Evolutionary conservation across 2,888 invertebrate species (phyloP).

Genomic region (Boloria euphrosyne): DNA sequence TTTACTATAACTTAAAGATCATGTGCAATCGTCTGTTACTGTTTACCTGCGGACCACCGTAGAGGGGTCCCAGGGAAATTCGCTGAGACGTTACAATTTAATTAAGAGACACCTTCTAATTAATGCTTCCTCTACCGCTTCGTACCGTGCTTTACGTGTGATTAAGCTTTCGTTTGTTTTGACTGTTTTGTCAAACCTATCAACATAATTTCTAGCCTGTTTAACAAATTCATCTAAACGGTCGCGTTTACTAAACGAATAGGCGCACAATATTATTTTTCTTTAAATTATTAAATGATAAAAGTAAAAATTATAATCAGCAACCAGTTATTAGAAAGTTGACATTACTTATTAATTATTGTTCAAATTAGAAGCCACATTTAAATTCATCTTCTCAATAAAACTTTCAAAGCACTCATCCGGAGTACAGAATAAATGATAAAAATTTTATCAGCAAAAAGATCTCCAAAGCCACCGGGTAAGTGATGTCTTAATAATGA

Average conservation of each 20-base stretch:
- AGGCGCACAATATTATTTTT: too few species aligned
- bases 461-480: conserved; percentile 77
- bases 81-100: conserved; percentile 80
- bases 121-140: conserved; percentile 57
- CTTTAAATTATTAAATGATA: too few species aligned
- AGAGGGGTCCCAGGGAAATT: conserved; percentile 58
- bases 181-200: conserved; percentile 26
- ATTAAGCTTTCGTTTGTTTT: conserved; percentile 54
- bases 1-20: conserved; percentile 49
- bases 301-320: too few species aligned
- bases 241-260: neutral
- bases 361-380: conserved; percentile 21
- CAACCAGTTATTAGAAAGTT: too few species aligned
- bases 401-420: conserved; percentile 54
- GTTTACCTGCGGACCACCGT: conserved; percentile 66
- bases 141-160: conserved; percentile 50
- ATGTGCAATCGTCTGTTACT: conserved; percentile 47
- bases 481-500: conserved; percentile 82
- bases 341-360: conserved; percentile 6
- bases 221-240: conserved; percentile 24
- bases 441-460: conserved; percentile 64
- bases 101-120: conserved; percentile 67
- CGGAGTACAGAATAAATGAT: conserved; percentile 64
- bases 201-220: conserved; percentile 25
- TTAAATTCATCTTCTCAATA: conserved; percentile 37